These are phyloP conservation scores for Drosophila subpulchrella DNA, from an alignment of 1,140 invertebrate species.

Conservation along the genomic window DNA sequence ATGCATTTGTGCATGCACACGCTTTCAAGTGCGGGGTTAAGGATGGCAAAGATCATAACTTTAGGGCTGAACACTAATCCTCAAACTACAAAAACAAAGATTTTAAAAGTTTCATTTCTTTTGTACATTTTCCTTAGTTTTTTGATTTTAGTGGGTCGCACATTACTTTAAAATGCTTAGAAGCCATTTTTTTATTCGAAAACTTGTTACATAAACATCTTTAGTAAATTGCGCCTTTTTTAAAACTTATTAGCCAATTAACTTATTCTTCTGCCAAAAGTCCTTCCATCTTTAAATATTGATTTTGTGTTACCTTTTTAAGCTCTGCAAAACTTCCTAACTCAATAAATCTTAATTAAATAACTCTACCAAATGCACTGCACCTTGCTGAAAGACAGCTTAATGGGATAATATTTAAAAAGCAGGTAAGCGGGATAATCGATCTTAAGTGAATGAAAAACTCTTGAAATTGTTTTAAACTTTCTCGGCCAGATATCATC, in stretches of 20 bases:
- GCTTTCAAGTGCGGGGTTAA: constrained; percentile 1
- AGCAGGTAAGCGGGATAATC: constrained; percentile 10
- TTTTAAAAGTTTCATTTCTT: background rate
- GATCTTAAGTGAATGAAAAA: constrained; percentile 34
- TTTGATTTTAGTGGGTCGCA: background rate
- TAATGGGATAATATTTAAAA: background rate
- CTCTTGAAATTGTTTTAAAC: constrained; percentile 17
- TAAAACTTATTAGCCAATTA: too few species aligned
- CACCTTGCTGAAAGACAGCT: background rate
- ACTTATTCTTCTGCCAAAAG: too few species aligned
- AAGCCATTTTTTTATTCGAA: too few species aligned
- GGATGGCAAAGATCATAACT: constrained; percentile 2
- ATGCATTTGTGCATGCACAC: constrained; percentile 61
- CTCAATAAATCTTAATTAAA: background rate
- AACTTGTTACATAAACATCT: too few species aligned
- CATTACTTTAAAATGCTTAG: too few species aligned
- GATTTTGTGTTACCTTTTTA: too few species aligned
- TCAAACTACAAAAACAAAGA: background rate
- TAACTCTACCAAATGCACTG: too few species aligned
- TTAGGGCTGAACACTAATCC: background rate
- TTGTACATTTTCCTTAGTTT: too few species aligned
- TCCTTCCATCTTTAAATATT: too few species aligned
- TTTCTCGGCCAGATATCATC: constrained; percentile 13
- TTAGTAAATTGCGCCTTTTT: too few species aligned
- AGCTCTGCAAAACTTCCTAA: too few species aligned